These are phyloP conservation scores for Perizoma flavofasciatum DNA, from an alignment of 2,888 invertebrate species.

Conservation along the genomic window DNA sequence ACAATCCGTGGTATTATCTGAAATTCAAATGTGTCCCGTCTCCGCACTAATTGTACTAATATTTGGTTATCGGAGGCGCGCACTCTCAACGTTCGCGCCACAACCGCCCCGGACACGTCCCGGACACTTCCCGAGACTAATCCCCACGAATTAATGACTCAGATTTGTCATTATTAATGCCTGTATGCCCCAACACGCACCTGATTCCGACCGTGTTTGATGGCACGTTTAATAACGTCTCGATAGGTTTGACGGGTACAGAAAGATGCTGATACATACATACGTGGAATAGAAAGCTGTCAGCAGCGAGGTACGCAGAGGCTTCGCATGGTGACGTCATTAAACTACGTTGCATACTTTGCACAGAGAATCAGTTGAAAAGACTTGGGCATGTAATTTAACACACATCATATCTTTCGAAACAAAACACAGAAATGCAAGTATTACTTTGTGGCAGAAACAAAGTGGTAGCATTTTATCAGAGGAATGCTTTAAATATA, in stretches of 20 bases:
- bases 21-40: slow-evolving; percentile 67
- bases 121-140: slow-evolving; percentile 60
- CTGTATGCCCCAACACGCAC: slow-evolving; percentile 67
- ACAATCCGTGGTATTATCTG: slow-evolving; percentile 67
- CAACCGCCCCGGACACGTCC: slow-evolving; percentile 24
- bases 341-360: too few relatives aligned
- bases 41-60: slow-evolving; percentile 83
- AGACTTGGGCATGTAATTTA: too few relatives aligned
- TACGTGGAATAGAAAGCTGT: too few relatives aligned
- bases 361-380: too few relatives aligned
- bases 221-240: slow-evolving; percentile 9
- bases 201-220: slow-evolving; percentile 56
- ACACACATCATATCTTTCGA: too few relatives aligned
- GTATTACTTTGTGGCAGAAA: too few relatives aligned
- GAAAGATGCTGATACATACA: slow-evolving; percentile 3
- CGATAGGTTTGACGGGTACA: slow-evolving; percentile 3
- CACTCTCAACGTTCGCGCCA: slow-evolving; percentile 54
- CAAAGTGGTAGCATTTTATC: too few relatives aligned
- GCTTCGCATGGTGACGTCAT: too few relatives aligned
- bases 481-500: too few relatives aligned
- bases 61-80: slow-evolving; percentile 82
- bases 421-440: too few relatives aligned
- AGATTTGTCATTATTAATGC: slow-evolving; percentile 83
- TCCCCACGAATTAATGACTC: slow-evolving; percentile 79
- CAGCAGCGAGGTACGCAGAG: too few relatives aligned